Percentiles rank a stretch among this genome's conserved stretches.
These are phyloP conservation scores for Haliclona indistincta DNA, from an alignment of 37 sponge, comb jelly and placozoan species.

Conservation along the genomic window DNA sequence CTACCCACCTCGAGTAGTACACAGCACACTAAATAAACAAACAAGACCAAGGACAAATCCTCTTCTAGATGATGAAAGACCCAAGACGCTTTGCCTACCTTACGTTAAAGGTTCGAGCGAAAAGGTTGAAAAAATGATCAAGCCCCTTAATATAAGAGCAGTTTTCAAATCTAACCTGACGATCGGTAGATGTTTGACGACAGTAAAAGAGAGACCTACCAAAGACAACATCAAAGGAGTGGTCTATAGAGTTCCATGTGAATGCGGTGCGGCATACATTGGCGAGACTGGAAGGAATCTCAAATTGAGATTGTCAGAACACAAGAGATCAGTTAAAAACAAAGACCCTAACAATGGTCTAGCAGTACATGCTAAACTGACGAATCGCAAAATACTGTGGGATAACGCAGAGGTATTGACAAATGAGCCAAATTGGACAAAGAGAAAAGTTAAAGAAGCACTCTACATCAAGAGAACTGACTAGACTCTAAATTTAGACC, in stretches of 20 bases:
- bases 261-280: neutral
- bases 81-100: neutral
- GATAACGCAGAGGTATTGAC: too few relatives aligned
- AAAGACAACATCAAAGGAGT: neutral
- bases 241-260: conserved; percentile 9
- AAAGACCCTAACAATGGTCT: conserved; percentile 17
- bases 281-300: conserved; percentile 46
- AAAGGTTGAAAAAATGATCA: conserved; percentile 6
- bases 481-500: too few relatives aligned
- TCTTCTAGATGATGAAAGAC: neutral
- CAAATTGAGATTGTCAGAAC: conserved; percentile 20
- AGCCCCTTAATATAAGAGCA: neutral
- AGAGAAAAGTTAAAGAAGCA: too few relatives aligned
- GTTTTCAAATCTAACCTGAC: conserved; percentile 8
- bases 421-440: too few relatives aligned
- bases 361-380: too few relatives aligned
- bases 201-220: neutral
- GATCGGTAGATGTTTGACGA: neutral
- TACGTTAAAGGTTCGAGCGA: conserved; percentile 19
- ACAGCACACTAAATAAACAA: neutral
- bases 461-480: too few relatives aligned
- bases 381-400: too few relatives aligned
- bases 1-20: conserved; percentile 31
- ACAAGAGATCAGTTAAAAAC: conserved; percentile 15
- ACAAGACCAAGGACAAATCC: too few relatives aligned